These are phyloP conservation scores for Drosophila monieri DNA, from an alignment of 2,888 invertebrate species.

Conservation along the genomic window DNA sequence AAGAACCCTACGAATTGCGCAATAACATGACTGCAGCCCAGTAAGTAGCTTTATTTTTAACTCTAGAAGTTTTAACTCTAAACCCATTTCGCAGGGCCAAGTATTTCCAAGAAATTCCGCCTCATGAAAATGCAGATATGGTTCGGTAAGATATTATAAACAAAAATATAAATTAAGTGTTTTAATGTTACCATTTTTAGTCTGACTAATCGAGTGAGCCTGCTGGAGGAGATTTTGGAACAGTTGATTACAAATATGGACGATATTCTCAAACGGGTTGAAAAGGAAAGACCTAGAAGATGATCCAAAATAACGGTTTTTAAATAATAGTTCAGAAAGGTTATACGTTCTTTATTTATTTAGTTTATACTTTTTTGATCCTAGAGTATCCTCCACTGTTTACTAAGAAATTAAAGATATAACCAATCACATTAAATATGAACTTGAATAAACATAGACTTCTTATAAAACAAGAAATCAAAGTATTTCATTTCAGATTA, in stretches of 20 bases:
- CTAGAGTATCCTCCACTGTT: too few species aligned
- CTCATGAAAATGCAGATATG: slow-evolving; percentile 48
- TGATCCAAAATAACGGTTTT: neutral
- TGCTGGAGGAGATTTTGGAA: slow-evolving; percentile 75
- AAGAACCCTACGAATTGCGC: slow-evolving; percentile 35
- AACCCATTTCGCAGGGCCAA: slow-evolving; percentile 11
- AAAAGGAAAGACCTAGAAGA: slow-evolving; percentile 27
- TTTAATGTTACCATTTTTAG: slow-evolving; percentile 38
- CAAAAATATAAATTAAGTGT: neutral
- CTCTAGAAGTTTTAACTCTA: neutral
- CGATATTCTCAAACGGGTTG: slow-evolving; percentile 66
- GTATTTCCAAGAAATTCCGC: slow-evolving; percentile 57
- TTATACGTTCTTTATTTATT: neutral
- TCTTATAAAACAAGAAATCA: too few species aligned
- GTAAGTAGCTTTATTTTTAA: slow-evolving; percentile 19
- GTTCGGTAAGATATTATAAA: slow-evolving; percentile 43
- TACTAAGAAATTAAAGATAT: too few species aligned
- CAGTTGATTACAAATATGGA: slow-evolving; percentile 76
- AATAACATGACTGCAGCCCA: slow-evolving; percentile 51
- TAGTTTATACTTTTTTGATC: neutral
- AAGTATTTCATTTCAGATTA: too few species aligned
- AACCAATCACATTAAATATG: too few species aligned
- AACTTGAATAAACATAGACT: too few species aligned
- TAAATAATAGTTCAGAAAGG: neutral
- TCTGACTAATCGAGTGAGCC: slow-evolving; percentile 66